These are phyloP conservation scores for Spodoptera littoralis DNA, from an alignment of 2,888 invertebrate species.

Conservation along the genomic window DNA sequence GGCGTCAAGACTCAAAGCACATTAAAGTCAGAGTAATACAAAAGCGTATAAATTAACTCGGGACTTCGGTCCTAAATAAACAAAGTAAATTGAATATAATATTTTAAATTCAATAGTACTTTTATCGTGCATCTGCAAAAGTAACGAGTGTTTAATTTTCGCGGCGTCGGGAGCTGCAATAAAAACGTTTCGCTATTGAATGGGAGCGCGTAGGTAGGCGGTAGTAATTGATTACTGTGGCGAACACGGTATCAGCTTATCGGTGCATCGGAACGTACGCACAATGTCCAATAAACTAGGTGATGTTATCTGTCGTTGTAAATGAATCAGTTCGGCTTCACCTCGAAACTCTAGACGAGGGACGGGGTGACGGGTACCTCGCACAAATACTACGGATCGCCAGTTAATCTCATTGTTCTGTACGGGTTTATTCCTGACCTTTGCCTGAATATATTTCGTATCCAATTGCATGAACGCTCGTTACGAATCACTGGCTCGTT, in stretches of 20 bases:
- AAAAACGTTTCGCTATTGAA: slow-evolving; percentile 78
- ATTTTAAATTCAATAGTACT: slow-evolving; percentile 70
- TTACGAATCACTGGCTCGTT: slow-evolving; percentile 45
- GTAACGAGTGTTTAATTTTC: slow-evolving; percentile 82
- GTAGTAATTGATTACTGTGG: slow-evolving; percentile 82
- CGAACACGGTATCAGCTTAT: slow-evolving; percentile 80
- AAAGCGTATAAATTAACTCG: slow-evolving; percentile 51
- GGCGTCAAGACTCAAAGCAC: slow-evolving; percentile 22
- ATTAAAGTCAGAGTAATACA: slow-evolving; percentile 27
- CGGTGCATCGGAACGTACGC: slow-evolving; percentile 76
- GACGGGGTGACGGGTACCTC: slow-evolving; percentile 43
- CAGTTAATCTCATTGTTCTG: slow-evolving; percentile 42
- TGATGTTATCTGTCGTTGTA: slow-evolving; percentile 82
- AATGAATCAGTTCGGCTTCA: slow-evolving; percentile 81
- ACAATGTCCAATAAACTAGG: slow-evolving; percentile 87
- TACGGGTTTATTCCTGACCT: slow-evolving; percentile 38
- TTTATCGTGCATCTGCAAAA: slow-evolving; percentile 72
- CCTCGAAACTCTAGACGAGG: slow-evolving; percentile 58
- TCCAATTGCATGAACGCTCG: slow-evolving; percentile 43
- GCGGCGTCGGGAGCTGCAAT: slow-evolving; percentile 73
- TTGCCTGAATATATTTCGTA: slow-evolving; percentile 44
- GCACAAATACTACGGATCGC: slow-evolving; percentile 24
- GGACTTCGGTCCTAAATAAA: slow-evolving; percentile 65
- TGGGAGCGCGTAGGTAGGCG: slow-evolving; percentile 68
- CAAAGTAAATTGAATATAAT: slow-evolving; percentile 66